Evolutionary conservation across 2,888 invertebrate species (phyloP), one percentile per base, ranked within the genome.

Genomic region (Habroteleia sp.): DNA sequence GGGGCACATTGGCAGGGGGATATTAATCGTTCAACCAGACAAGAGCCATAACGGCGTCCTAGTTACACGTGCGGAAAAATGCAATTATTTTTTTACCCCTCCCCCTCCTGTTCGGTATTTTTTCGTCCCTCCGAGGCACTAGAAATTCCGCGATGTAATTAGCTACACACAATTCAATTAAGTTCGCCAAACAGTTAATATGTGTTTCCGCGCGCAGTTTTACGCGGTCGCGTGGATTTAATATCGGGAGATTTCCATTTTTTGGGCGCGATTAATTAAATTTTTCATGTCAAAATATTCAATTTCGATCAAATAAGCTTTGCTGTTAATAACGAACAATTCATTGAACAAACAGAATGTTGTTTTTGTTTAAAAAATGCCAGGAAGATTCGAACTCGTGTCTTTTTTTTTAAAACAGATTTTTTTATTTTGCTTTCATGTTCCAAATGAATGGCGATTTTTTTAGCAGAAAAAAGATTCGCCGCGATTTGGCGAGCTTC

Each of bases 121-220:
- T 66, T 39, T 39, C 37, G 31, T 44, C 65, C 31, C 41, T 44
- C 29, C 1, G 14, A 37, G 20, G 42, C 54, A 65, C 65, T 54
- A 46, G 54, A 54, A 65, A 54, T 65, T 54, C 54, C 65, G 29
- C 29, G 29, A 46, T 65, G 65, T 65, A 66, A 56, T 65, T 65
- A 65, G 65, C 65, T 65, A 31, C 52, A 46, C 65, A 65, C 65
- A 65, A 65, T 65, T 65, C 65, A 65, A 65, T 65, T 65, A 65
- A 65, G 54, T 46, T 37, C 37, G 37, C 46, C 33, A 46, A 54
- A 65, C 65, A 54, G 44, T 65, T 46, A 65, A 54, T 65, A 29
- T 39, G 44, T 20, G 27, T 42, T 60, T 65, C 44, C 37, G 44
- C 37, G 27, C 17, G 29, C 46, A 39, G 39, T 65, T 65, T 54